Conservation (phyloP, 2,888 invertebrate species). For the Eucera pruinosa region DNA sequence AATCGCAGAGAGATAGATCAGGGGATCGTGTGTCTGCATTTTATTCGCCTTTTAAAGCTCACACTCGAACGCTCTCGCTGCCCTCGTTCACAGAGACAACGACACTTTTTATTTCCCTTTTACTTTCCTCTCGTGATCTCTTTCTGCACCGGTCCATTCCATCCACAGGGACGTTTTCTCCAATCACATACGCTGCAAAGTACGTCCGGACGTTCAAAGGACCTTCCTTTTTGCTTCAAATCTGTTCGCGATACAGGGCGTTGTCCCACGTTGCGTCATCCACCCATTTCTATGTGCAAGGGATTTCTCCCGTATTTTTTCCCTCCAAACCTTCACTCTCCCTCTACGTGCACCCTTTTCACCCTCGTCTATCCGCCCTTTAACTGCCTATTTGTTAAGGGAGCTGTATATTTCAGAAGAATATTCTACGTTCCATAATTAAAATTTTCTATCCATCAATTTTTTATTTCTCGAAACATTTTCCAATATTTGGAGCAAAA, state of each 20-base stretch:
- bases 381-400: no score
- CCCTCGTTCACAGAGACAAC: background rate
- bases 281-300: background rate
- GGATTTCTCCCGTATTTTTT: background rate
- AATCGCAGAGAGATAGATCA: constrained; percentile 2
- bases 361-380: no score
- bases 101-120: constrained; percentile 22
- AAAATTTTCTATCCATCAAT: no score
- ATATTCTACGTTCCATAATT: no score
- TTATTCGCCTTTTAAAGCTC: constrained; percentile 10
- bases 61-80: no score
- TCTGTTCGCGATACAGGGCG: constrained; percentile 28
- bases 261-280: constrained; percentile 5
- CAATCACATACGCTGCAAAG: constrained; percentile 5
- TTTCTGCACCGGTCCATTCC: background rate
- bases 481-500: no score
- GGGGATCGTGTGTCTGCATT: background rate
- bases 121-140: constrained; percentile 6
- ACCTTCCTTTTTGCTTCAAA: constrained; percentile 21
- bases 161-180: background rate
- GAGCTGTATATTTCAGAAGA: no score
- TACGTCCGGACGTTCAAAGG: constrained; percentile 17
- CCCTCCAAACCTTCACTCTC: no score
- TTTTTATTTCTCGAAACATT: no score
- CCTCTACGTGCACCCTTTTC: no score